These are phyloP conservation scores for Epirrita christyi DNA, from an alignment of 2,888 invertebrate species.

Conservation along the genomic window DNA sequence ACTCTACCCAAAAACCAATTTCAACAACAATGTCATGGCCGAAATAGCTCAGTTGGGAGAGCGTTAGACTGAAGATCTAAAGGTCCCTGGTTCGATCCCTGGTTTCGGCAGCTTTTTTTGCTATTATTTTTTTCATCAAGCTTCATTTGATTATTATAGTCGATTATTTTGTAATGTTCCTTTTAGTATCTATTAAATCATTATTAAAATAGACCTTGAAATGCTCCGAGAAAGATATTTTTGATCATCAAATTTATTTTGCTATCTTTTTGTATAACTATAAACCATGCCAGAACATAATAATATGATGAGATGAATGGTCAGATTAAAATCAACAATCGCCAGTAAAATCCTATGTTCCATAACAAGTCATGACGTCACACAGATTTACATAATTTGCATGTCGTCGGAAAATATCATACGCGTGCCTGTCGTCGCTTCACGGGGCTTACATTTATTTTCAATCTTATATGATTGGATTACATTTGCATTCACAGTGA, in stretches of 20 bases:
- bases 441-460: slow-evolving; percentile 76
- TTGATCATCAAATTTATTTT: too few species aligned
- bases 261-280: too few species aligned
- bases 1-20: too few species aligned
- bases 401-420: slow-evolving; percentile 48
- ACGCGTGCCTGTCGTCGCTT: slow-evolving; percentile 58
- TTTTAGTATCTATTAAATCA: too few species aligned
- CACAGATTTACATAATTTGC: slow-evolving; percentile 57
- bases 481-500: slow-evolving; percentile 40
- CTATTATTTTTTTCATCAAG: too few species aligned
- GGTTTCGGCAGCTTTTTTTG: slow-evolving; percentile 24
- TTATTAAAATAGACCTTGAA: too few species aligned
- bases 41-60: slow-evolving; percentile 35
- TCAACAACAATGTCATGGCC: not conserved
- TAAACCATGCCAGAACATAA: too few species aligned
- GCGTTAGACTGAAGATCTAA: slow-evolving; percentile 34
- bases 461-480: slow-evolving; percentile 63
- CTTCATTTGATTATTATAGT: too few species aligned
- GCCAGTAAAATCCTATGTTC: not conserved
- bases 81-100: slow-evolving; percentile 34
- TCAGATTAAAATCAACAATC: not conserved
- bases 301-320: too few species aligned
- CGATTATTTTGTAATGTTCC: too few species aligned
- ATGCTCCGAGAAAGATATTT: too few species aligned
- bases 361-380: slow-evolving; percentile 48